Conservation (phyloP, 2,113 vertebrate genomes). For the Neolamprologus toae region DNA sequence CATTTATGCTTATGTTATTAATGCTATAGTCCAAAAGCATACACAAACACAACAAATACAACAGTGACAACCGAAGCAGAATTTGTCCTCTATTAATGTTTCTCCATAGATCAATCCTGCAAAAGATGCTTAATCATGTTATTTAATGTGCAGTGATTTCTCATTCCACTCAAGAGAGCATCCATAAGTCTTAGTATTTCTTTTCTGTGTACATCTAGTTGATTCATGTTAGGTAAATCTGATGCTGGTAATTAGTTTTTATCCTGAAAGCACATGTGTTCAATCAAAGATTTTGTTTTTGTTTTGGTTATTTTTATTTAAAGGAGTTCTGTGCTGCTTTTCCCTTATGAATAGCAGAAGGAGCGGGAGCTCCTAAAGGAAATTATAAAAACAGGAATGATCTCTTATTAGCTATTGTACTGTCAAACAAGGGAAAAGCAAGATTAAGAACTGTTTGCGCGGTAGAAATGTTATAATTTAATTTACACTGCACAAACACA, state of each 20-base stretch:
- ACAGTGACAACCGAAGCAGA: not conserved
- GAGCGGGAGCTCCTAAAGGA: not conserved
- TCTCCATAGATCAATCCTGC: not conserved
- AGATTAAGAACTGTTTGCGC: not conserved
- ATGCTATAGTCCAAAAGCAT: not conserved
- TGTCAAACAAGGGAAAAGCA: not conserved
- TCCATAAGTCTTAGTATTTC: not conserved
- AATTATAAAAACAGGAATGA: not conserved
- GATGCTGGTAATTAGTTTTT: not conserved
- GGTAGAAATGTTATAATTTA: not conserved
- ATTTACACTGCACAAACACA: not conserved
- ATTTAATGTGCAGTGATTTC: not conserved
- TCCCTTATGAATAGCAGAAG: not conserved
- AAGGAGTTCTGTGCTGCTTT: not conserved
- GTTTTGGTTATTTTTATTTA: not conserved
- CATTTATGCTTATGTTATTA: not conserved
- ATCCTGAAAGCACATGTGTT: not conserved
- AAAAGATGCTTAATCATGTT: not conserved
- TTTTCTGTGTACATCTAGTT: not conserved
- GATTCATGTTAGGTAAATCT: not conserved
- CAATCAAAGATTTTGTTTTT: not conserved
- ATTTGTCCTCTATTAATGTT: no score
- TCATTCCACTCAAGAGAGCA: not conserved
- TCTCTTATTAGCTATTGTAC: not conserved
- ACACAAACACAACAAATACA: not conserved